Base-by-base conservation (phyloP, 2,888 invertebrate species). In the Drosophila crucigera region DNA sequence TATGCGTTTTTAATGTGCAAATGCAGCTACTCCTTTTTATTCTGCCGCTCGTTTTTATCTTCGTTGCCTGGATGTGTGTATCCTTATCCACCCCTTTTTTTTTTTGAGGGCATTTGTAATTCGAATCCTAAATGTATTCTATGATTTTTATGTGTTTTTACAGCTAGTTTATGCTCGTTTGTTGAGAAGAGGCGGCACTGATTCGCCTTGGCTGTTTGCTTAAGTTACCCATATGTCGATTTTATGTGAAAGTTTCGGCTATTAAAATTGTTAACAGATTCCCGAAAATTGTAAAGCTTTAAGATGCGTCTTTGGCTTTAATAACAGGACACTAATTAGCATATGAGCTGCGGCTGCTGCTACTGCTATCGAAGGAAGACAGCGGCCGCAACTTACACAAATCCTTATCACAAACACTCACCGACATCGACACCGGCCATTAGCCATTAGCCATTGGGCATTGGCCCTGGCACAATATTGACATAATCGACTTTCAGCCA, bases 401-500 rank as follows among this genome's bases (percentile, higher is more conserved):
- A 74, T 83, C 81, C 85, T 84, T 87, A 89, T 89, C 90, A 65
- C 88, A 87, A 82, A 87, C 74, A 80, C 19, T 50, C 70, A 64
- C 49, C 33, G 30, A 22, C 55, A 39, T 41, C 35, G 47, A 58
- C 64, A 60, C 41, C 60, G 25, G 30, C 43, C 62, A 52, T 75
- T 43, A 56, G 59, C 80, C 56, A 47, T 16, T 47, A 16, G 30
- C 6, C 80, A 87, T 83, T 87, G 72, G 75, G 73, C 87, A 88
- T 85, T 85, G 88, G 85, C 69, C 76, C 64, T 60, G 65, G 72
- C 73, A 83, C 83, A 91, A 89, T 88, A 89, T 88, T 88, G 91
- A 88, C 88, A 89, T 84, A 89, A 88, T 89, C 88, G 88, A 91
- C 90, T 89, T 91, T 83, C 78, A 83, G 90, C 85, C 80, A 91